These are phyloP conservation scores for Salvelinus namaycush DNA, from an alignment of 2,113 vertebrate species.

Conservation along the genomic window DNA sequence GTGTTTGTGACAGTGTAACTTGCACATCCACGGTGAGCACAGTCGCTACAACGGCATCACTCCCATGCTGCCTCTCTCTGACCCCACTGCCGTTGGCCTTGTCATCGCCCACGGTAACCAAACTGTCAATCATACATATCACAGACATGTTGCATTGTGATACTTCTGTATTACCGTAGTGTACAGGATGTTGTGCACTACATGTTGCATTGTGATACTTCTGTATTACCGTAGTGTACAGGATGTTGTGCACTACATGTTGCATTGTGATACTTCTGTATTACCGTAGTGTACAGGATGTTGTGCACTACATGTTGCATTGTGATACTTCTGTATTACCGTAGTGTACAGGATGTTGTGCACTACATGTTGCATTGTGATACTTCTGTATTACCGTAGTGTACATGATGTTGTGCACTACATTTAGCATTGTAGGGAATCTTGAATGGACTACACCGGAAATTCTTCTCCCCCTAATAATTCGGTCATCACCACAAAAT, in stretches of 20 bases:
- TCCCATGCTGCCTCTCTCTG: constrained; percentile 74
- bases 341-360: too few relatives aligned
- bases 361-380: neutral
- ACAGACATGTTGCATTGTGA: neutral
- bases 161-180: neutral
- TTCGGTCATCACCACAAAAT: too few relatives aligned
- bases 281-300: neutral
- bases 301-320: neutral
- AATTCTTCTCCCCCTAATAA: too few relatives aligned
- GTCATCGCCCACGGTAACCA: constrained; percentile 77
- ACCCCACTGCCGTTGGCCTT: constrained; percentile 71
- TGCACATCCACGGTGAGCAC: constrained; percentile 80
- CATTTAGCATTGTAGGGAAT: too few relatives aligned
- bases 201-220: neutral
- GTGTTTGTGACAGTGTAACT: constrained; percentile 69
- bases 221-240: neutral
- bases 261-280: neutral
- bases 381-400: neutral
- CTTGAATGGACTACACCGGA: too few relatives aligned
- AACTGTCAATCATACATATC: neutral
- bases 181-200: neutral
- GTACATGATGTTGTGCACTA: neutral
- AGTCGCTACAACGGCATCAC: constrained; percentile 70
- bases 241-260: neutral
- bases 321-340: too few relatives aligned